Conservation (phyloP, 2,797 vertebrate species). For the Falco rusticolus region DNA sequence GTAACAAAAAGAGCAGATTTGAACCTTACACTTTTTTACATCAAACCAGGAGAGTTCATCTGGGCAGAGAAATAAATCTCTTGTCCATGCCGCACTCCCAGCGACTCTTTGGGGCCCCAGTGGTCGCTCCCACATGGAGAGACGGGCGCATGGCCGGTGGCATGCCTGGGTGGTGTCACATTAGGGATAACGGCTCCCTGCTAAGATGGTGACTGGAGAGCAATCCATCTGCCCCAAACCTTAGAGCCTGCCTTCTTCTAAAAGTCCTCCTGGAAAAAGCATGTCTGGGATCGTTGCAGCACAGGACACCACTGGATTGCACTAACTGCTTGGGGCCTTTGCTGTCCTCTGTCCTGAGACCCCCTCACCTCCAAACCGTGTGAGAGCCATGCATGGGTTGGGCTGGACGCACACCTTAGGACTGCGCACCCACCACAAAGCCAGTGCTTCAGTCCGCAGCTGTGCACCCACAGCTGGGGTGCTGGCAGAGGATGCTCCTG, state of each 20-base stretch:
- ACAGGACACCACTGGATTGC: rapidly evolving
- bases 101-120: not conserved
- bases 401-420: too few relatives aligned
- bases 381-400: rapidly evolving
- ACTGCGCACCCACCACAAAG: too few relatives aligned
- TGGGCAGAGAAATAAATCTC: not conserved
- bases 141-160: not conserved
- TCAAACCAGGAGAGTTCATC: not conserved
- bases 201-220: not conserved
- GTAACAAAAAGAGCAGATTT: not conserved
- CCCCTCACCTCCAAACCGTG: not conserved
- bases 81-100: not conserved
- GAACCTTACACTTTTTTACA: not conserved
- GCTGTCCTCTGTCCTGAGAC: not conserved
- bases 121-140: rapidly evolving
- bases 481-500: not conserved
- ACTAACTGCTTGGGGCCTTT: not conserved
- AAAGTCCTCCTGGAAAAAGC: not conserved
- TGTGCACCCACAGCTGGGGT: too few relatives aligned
- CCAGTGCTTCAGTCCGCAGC: not conserved
- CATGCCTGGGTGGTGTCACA: rapidly evolving
- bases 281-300: rapidly evolving
- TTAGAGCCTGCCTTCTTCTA: too few relatives aligned
- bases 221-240: not conserved
- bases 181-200: not conserved